Evolutionary conservation across 2,888 invertebrate species (phyloP).

Genomic region (Cephus rjabovi): DNA sequence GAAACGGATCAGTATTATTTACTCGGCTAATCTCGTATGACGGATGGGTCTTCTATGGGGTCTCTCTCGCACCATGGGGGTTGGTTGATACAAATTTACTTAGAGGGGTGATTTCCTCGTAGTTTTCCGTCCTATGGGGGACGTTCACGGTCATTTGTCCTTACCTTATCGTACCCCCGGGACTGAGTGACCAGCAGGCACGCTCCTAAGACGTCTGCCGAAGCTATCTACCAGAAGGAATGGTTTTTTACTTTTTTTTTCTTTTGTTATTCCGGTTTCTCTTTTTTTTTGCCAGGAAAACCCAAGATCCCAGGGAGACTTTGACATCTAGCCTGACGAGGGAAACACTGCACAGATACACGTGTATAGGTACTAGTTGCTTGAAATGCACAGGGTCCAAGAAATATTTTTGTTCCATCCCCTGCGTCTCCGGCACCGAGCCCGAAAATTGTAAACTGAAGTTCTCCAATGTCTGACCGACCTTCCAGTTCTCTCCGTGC

Average conservation of each 20-base stretch:
- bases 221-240: background rate
- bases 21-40: slow-evolving; percentile 63
- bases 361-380: background rate
- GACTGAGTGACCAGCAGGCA: slow-evolving; percentile 32
- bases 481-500: background rate
- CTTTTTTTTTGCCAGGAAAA: background rate
- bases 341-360: background rate
- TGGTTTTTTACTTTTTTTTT: background rate
- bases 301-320: too few relatives aligned
- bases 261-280: background rate
- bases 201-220: background rate
- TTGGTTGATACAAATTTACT: slow-evolving; percentile 65
- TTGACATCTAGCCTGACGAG: background rate
- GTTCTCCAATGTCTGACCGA: background rate
- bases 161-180: slow-evolving; percentile 63
- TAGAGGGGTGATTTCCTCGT: slow-evolving; percentile 61
- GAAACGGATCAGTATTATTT: slow-evolving; percentile 41
- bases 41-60: slow-evolving; percentile 45
- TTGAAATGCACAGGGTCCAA: background rate
- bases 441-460: background rate
- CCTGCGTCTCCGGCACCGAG: background rate
- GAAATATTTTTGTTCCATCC: background rate
- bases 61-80: slow-evolving; percentile 26
- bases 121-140: slow-evolving; percentile 49
- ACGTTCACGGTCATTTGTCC: slow-evolving; percentile 61